Conservation (phyloP, 2,113 vertebrate species). For the Bostrychus sinensis region DNA sequence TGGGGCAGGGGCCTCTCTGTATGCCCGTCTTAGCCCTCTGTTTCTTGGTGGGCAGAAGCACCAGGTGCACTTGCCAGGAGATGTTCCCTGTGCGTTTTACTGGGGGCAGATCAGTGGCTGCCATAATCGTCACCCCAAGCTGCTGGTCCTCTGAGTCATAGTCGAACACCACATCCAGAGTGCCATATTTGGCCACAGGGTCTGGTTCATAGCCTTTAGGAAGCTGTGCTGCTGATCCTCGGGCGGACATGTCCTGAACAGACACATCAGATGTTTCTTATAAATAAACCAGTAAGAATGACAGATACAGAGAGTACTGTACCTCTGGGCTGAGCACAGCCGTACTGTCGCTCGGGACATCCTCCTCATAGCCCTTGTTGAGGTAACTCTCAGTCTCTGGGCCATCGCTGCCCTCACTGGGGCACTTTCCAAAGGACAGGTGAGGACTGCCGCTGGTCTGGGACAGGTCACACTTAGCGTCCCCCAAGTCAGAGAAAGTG, state of each 20-base stretch:
- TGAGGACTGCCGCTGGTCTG: conserved; percentile 91
- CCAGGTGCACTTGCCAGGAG: conserved; percentile 97
- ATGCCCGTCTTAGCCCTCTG: conserved; percentile 93
- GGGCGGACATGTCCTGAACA: conserved; percentile 89
- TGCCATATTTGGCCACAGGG: conserved; percentile 91
- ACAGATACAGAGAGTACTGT: conserved; percentile 3
- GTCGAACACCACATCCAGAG: conserved; percentile 94
- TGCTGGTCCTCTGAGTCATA: conserved; percentile 93
- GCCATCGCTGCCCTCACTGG: conserved; percentile 88
- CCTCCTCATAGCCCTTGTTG: conserved; percentile 95
- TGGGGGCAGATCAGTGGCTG: conserved; percentile 91
- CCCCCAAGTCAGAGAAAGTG: conserved; percentile 90
- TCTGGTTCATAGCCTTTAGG: conserved; percentile 94
- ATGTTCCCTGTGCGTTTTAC: conserved; percentile 88
- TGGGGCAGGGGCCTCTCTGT: conserved; percentile 90
- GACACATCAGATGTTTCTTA: background rate
- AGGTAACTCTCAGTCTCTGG: conserved; percentile 90
- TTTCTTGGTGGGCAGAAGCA: conserved; percentile 95
- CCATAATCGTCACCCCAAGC: conserved; percentile 92
- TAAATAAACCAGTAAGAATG: background rate
- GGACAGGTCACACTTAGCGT: conserved; percentile 91
- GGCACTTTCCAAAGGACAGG: conserved; percentile 89
- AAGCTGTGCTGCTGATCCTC: conserved; percentile 90
- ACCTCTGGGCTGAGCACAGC: conserved; percentile 97
- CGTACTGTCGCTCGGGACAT: conserved; percentile 95